Conservation (phyloP, 2,888 invertebrate genomes). For the Beris morrisii region DNA sequence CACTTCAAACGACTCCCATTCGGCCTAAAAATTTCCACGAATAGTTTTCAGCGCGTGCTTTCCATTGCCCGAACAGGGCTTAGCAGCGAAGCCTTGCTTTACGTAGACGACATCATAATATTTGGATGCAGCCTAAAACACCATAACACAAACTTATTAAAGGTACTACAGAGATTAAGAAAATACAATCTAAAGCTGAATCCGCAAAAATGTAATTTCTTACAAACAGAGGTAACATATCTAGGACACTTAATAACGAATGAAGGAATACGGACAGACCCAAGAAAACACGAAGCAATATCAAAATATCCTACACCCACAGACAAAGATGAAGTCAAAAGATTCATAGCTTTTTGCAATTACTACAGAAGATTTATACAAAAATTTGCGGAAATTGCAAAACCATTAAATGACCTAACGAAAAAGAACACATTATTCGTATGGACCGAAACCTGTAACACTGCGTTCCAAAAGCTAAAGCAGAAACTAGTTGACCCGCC, state of each 20-base stretch:
- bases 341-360: constrained; percentile 42
- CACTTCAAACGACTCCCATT: constrained; percentile 32
- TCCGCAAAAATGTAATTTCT: constrained; percentile 37
- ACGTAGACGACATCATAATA: constrained; percentile 41
- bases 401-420: constrained; percentile 37
- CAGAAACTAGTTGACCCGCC: constrained; percentile 7
- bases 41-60: constrained; percentile 39
- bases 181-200: constrained; percentile 37
- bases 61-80: constrained; percentile 37
- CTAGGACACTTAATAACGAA: constrained; percentile 39
- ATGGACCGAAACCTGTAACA: constrained; percentile 26
- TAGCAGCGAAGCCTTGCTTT: constrained; percentile 38
- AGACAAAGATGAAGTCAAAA: constrained; percentile 38
- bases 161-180: constrained; percentile 31
- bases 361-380: constrained; percentile 41
- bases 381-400: constrained; percentile 42
- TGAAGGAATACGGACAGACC: constrained; percentile 41
- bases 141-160: constrained; percentile 35
- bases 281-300: constrained; percentile 39
- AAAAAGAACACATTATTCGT: constrained; percentile 39
- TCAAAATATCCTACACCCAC: constrained; percentile 41
- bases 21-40: too few species aligned
- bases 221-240: constrained; percentile 39
- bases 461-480: constrained; percentile 33
- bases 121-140: constrained; percentile 36